Percentiles rank a stretch among this genome's conserved stretches.
Conservation (phyloP, 1,140 invertebrate species). For the Delia radicum region DNA sequence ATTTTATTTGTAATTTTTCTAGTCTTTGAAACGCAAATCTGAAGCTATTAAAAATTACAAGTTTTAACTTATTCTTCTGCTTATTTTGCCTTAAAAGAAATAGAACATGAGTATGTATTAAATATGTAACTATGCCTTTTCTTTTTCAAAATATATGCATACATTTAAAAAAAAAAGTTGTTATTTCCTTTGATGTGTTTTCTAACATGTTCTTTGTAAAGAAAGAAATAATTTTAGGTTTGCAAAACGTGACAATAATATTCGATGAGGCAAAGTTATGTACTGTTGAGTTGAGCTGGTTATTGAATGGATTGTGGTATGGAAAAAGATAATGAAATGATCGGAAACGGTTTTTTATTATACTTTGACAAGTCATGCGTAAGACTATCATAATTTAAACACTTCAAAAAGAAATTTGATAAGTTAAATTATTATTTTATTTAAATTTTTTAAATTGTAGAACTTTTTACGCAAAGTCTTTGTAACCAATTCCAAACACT, state of each 20-base stretch:
- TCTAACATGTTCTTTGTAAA: neutral
- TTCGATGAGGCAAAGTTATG: neutral
- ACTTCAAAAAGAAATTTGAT: neutral
- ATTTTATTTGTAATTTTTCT: no score
- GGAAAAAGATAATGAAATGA: slow-evolving; percentile 15
- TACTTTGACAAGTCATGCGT: slow-evolving; percentile 6
- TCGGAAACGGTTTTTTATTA: neutral
- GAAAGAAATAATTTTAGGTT: slow-evolving; percentile 21
- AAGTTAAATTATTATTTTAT: neutral
- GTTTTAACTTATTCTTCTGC: neutral
- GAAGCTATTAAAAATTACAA: neutral
- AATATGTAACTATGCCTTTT: neutral
- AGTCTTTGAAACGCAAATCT: neutral
- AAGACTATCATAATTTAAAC: neutral
- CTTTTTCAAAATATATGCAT: neutral
- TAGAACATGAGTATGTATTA: neutral
- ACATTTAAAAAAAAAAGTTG: neutral
- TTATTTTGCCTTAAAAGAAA: neutral
- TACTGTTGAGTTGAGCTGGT: neutral
- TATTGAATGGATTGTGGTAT: neutral
- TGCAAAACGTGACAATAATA: slow-evolving; percentile 19
- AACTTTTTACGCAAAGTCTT: no score
- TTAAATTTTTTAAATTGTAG: no score
- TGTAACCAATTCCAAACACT: neutral
- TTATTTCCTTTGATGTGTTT: neutral